Percentiles rank a stretch among this genome's conserved stretches.
phyloP scores from a whole-genome alignment of 2,797 vertebrate genomes.

The Pachyuromys duprasi region DNA sequence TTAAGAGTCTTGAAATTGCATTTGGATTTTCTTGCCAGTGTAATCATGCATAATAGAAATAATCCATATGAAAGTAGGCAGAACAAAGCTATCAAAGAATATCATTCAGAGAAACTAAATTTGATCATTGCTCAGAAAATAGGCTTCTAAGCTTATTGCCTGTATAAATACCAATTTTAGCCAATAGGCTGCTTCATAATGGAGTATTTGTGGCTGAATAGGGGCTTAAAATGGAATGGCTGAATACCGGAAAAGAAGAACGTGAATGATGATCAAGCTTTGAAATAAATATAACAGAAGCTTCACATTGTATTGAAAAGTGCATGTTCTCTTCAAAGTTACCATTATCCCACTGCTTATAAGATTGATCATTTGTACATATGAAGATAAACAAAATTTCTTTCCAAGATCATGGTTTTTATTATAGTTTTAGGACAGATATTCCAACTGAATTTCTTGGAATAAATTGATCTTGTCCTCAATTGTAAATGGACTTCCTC shows the following conservation, averaged over 20 bases:
- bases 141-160: constrained; percentile 60
- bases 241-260: constrained; percentile 64
- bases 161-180: constrained; percentile 67
- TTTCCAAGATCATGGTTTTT: background rate
- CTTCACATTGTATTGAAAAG: background rate
- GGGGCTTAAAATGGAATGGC: constrained; percentile 74
- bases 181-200: constrained; percentile 67
- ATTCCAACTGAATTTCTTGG: background rate
- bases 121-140: constrained; percentile 69
- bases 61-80: constrained; percentile 57
- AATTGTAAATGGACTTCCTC: background rate
- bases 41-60: constrained; percentile 62
- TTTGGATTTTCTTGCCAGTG: constrained; percentile 56
- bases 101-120: constrained; percentile 68
- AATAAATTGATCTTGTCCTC: background rate
- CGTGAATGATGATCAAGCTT: constrained; percentile 51
- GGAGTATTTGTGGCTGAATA: constrained; percentile 71
- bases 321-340: background rate
- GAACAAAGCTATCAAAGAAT: constrained; percentile 56
- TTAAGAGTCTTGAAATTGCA: constrained; percentile 39
- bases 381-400: background rate
- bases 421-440: constrained; percentile 37
- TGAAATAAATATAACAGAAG: constrained; percentile 46
- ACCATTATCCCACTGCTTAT: background rate
- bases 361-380: background rate